Base-by-base conservation (phyloP, 2,888 invertebrate species). In the Halictus ligatus region DNA sequence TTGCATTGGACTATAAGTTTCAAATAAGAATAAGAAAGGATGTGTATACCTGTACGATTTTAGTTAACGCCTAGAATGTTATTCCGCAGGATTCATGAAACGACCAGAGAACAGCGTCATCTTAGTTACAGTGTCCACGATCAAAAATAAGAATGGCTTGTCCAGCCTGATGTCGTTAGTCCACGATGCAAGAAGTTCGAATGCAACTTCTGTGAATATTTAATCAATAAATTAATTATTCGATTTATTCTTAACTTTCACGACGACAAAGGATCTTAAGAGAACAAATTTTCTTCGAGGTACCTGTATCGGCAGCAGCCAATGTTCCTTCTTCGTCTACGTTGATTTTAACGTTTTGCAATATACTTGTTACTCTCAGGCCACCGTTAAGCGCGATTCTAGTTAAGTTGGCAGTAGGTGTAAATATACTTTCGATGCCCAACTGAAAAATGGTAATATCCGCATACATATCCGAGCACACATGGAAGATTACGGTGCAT, bases 301-400 rank as follows among this genome's bases (percentile, higher is more conserved):
- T 93, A 96, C 96, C 95, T 73, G 97, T 96, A 0, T 96, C 96
- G 15, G 97, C 97, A 3, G 97, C 96, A 0, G 97, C 97, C 8
- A 96, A 95, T 0, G 97, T 97, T 72, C 97, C 97, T 29, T 95
- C 94, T 93, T 97, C 97, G 84, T 97, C 96, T 0, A 97, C 96
- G 72, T 96, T 95, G 92, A 97, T 96, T 91, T 96, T 96, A 0
- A 97, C 96, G 91, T 96, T 97, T 91, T 97, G 97, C 73, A 96
- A 93, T 18, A 97, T 95, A 80, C 95, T 96, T 89, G 95, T 96
- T 7, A 97, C 95, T 80, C 95, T 95, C 0, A 96, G 93, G 0
- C 94, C 91, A 4, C 90, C 87, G 0, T 94, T 94, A 4, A 95
- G 94, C 64, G 96, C 95, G 73, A 97, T 96, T 29, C 96, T 96